Percentiles rank a stretch among this genome's conserved stretches.
phyloP scores from a whole-genome alignment of 30 jellyfish, hydroid and myxozoan genomes.

The Catostylus mosaicus region DNA sequence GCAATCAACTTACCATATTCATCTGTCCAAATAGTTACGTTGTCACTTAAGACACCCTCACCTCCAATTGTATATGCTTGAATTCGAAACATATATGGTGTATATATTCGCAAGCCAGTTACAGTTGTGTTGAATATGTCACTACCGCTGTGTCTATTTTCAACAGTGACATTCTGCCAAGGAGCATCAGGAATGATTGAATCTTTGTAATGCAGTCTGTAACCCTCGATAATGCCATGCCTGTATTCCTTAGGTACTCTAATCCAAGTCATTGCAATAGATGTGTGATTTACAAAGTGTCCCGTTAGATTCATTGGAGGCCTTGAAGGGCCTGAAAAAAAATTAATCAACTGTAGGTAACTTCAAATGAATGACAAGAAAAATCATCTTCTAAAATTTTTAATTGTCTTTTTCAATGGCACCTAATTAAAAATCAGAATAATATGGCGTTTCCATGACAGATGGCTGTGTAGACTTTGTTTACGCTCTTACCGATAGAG shows the following conservation, averaged over 20 bases:
- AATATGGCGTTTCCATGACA: no score
- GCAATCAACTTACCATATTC: conserved; percentile 31
- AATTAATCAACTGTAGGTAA: no score
- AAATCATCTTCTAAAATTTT: no score
- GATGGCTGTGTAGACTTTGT: no score
- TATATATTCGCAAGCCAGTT: conserved; percentile 39
- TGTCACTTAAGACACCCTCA: conserved; percentile 41
- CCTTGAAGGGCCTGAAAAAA: conserved; percentile 35
- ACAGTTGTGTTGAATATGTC: conserved; percentile 29
- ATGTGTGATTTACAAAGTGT: conserved; percentile 33
- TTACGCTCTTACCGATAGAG: no score
- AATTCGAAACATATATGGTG: conserved; percentile 39
- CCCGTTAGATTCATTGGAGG: conserved; percentile 61
- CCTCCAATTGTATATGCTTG: conserved; percentile 35
- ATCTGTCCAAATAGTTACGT: conserved; percentile 67
- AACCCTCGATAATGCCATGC: conserved; percentile 56
- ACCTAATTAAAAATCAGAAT: no score
- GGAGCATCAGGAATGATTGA: conserved; percentile 17
- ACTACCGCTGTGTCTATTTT: conserved; percentile 20
- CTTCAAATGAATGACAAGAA: no score
- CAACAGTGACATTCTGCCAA: conserved; percentile 13
- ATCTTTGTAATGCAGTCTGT: conserved; percentile 44
- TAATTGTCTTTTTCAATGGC: no score
- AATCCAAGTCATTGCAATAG: conserved; percentile 28
- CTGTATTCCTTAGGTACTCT: conserved; percentile 30